These are phyloP conservation scores for Stegostoma tigrinum DNA, from an alignment of 2,113 vertebrate species.

Conservation along the genomic window DNA sequence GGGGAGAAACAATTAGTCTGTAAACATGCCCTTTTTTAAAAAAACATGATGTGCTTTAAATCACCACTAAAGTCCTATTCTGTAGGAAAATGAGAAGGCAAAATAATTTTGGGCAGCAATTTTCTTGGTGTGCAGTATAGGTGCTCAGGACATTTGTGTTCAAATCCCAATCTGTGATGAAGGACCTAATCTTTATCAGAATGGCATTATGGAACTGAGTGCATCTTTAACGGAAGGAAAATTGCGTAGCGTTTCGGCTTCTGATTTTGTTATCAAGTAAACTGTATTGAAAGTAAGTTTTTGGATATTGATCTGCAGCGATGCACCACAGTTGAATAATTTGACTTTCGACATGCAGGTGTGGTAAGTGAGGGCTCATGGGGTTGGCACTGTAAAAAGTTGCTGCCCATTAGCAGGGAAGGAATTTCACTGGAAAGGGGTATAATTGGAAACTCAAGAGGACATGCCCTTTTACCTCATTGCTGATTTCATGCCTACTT, in stretches of 20 bases:
- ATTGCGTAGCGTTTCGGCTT: background rate
- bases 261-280: background rate
- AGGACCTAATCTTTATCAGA: background rate
- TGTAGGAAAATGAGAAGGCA: background rate
- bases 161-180: background rate
- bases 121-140: background rate
- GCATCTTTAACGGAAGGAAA: background rate
- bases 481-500: background rate
- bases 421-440: background rate
- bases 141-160: background rate
- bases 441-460: background rate
- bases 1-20: background rate
- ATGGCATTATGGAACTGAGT: background rate
- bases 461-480: background rate
- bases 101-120: background rate
- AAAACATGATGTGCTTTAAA: background rate
- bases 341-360: background rate
- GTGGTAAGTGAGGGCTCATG: background rate
- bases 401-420: background rate
- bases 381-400: background rate
- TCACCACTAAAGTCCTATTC: background rate
- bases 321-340: background rate
- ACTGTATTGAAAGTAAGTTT: background rate
- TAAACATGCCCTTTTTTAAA: background rate
- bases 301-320: background rate